Evolutionary conservation across 2,888 invertebrate genomes (phyloP), one percentile per base, ranked within the genome.

Genomic region (Anthoptus insignis): DNA sequence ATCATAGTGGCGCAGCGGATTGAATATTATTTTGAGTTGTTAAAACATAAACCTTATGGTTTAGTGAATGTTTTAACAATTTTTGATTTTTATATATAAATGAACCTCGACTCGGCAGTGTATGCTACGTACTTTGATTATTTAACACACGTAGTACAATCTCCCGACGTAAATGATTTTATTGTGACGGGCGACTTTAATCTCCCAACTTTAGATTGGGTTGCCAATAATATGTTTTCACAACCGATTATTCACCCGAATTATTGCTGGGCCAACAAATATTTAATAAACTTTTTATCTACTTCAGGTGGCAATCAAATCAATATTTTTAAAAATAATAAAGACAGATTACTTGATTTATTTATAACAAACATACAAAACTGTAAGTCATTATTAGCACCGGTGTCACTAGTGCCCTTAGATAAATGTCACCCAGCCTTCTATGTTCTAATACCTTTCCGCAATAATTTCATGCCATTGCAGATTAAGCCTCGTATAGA

Each of bases 71-170:
- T n/a, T n/a, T n/a, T n/a, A n/a, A n/a, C n/a, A n/a, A n/a, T n/a
- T n/a, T n/a, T n/a, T n/a, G n/a, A n/a, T n/a, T n/a, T n/a, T n/a
- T n/a, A n/a, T n/a, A n/a, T n/a, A n/a, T 27, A 4, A 6, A 4
- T 8, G 9, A 47, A 47, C 47, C 47, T 47, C 22, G 13, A 22
- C 22, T 22, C 47, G 24, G 47, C 3, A 22, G 24, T 24, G 13
- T 47, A 47, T 22, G 47, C 47, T 47, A 47, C 13, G 8, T 47
- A 47, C 13, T 22, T 47, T 22, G 47, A 47, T 47, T 47, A 47
- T 6, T 22, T 47, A 47, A 13, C 24, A 2, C 22, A 47, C 5
- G 3, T 47, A 9, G 13, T 47, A 13, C 47, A 47, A 24, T 47
- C 47, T 13, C 47, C 47, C 3, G 22, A 47, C 13, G 27, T 27